These are phyloP conservation scores for Stercorarius parasiticus DNA, from an alignment of 2,113 vertebrate genomes.

Conservation along the genomic window DNA sequence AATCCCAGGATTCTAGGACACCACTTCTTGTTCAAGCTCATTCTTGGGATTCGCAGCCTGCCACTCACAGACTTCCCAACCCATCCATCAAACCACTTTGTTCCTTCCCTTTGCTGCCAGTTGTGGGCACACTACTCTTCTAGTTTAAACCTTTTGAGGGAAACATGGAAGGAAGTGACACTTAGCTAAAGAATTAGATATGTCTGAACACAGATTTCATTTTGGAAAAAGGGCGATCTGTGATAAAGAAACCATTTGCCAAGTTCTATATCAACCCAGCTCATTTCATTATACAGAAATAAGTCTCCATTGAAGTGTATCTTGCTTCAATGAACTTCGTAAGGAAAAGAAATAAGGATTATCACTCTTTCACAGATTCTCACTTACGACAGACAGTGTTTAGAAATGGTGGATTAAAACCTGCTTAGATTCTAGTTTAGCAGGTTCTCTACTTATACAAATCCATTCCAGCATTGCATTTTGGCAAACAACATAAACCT, in stretches of 20 bases:
- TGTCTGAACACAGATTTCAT: not conserved
- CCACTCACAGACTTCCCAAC: not conserved
- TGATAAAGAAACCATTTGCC: not conserved
- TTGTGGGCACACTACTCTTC: not conserved
- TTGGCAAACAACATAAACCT: not conserved
- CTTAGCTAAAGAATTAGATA: not conserved
- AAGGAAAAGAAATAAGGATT: not conserved
- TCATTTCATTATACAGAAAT: not conserved
- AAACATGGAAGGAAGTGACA: not conserved
- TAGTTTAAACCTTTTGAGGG: not conserved
- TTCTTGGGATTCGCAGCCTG: not conserved
- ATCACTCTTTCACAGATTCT: not conserved
- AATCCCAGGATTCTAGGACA: not conserved
- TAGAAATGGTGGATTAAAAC: conserved; percentile 9
- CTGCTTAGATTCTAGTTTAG: not conserved
- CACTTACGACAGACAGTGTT: not conserved
- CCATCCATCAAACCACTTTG: not conserved
- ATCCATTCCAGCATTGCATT: not conserved
- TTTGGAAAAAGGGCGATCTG: not conserved
- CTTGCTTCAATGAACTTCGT: not conserved
- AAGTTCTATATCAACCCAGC: not conserved
- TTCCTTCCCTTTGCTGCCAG: not conserved
- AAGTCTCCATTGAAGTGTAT: not conserved
- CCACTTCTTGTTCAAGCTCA: not conserved
- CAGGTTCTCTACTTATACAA: not conserved